A percentile compares a stretch with the other conserved stretches of the same genome.
phyloP scores from a whole-genome alignment of 2,888 invertebrate genomes.

The Clunio marinus region DNA sequence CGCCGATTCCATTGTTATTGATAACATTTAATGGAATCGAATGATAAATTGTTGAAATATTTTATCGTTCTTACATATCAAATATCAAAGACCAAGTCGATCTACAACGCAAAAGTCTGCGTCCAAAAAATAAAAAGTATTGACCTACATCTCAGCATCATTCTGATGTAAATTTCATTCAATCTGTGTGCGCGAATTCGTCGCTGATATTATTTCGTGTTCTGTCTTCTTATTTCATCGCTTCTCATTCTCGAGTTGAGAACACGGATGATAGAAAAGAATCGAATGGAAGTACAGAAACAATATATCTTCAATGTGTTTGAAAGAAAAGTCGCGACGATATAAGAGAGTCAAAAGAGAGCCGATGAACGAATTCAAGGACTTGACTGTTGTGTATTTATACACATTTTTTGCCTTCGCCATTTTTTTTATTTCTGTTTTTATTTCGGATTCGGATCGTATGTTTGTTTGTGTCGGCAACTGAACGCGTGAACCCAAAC shows the following conservation, averaged over 20 bases:
- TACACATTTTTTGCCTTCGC: constrained; percentile 31
- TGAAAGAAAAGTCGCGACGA: constrained; percentile 28
- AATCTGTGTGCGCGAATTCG: constrained; percentile 2
- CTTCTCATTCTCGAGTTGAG: constrained; percentile 5
- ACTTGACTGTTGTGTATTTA: constrained; percentile 27
- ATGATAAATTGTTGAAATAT: too few species aligned
- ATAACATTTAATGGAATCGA: too few species aligned
- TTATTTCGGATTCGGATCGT: constrained; percentile 9
- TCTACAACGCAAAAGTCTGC: constrained; percentile 4
- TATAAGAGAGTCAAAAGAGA: constrained; percentile 27
- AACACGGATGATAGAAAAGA: constrained; percentile 26
- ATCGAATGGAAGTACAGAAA: constrained; percentile 2
- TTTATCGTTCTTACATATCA: too few species aligned
- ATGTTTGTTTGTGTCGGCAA: constrained; percentile 7
- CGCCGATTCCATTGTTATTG: too few species aligned
- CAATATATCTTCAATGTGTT: constrained; percentile 13
- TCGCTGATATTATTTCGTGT: neutral
- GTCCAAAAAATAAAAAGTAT: constrained; percentile 28
- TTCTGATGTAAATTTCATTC: constrained; percentile 16
- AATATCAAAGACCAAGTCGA: too few species aligned
- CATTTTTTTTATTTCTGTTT: constrained; percentile 30
- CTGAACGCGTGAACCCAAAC: constrained; percentile 38
- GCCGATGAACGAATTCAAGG: constrained; percentile 38
- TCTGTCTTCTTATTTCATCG: neutral
- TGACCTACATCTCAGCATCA: constrained; percentile 27